Conservation (phyloP, 2,888 invertebrate species). For the Leptarthrus brevirostris region DNA sequence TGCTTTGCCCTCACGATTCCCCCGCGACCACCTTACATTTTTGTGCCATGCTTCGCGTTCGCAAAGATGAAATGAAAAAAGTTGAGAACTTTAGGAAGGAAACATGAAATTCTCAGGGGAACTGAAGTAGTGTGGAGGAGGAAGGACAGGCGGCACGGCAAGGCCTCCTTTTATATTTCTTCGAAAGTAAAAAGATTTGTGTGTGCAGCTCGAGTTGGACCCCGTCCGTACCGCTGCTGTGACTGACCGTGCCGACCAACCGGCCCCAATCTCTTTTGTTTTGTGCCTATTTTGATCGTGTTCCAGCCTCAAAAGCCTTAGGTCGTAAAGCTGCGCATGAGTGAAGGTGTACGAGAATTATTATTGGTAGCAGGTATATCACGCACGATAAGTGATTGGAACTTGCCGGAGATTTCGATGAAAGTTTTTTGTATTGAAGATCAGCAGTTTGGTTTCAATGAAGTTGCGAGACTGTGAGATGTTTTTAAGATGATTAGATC, state of each 20-base stretch:
- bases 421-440: no score
- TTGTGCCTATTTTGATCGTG: conserved; percentile 1
- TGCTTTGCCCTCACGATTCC: no score
- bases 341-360: background rate
- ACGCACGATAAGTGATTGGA: no score
- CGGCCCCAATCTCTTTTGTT: conserved; percentile 2
- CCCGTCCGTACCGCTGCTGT: background rate
- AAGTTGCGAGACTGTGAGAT: no score
- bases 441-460: no score
- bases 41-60: background rate
- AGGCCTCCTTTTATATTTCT: no score
- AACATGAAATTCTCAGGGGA: background rate
- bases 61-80: background rate
- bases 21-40: background rate
- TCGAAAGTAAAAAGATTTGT: no score
- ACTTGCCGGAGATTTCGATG: no score
- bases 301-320: background rate
- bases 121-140: background rate
- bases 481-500: no score
- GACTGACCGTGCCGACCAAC: background rate
- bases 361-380: conserved; percentile 3
- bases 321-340: conserved; percentile 5
- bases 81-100: background rate
- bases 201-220: no score
- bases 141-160: background rate